Evolutionary conservation across 2,113 vertebrate species (phyloP).

Genomic region (Sebastes fasciatus): DNA sequence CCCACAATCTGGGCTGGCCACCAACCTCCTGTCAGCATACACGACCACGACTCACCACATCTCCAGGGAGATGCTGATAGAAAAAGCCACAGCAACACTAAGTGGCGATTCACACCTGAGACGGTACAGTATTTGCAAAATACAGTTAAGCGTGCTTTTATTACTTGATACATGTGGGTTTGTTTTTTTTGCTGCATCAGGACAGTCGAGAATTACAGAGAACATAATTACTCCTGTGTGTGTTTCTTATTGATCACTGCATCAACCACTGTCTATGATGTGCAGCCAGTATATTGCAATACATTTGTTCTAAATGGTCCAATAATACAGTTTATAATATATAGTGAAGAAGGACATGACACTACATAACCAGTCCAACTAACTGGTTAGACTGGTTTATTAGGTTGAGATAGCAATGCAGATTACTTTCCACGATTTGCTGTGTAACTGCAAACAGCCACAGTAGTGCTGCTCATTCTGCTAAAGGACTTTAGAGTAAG

Average conservation of each 20-base stretch:
- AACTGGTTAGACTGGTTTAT: conserved; percentile 21
- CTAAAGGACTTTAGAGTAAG: neutral
- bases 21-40: conserved; percentile 78
- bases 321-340: neutral
- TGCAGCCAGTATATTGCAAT: neutral
- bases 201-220: conserved; percentile 2
- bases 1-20: conserved; percentile 72
- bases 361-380: neutral
- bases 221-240: neutral
- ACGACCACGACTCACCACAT: conserved; percentile 70
- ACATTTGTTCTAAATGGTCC: neutral
- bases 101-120: conserved; percentile 66
- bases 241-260: neutral
- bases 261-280: neutral
- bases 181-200: neutral
- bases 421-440: conserved; percentile 11
- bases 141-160: conserved; percentile 28
- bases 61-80: conserved; percentile 67
- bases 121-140: conserved; percentile 45
- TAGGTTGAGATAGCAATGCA: conserved; percentile 14
- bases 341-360: neutral
- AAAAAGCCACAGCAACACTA: conserved; percentile 64
- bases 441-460: neutral
- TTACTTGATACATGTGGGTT: neutral
- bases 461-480: neutral